Evolutionary conservation across 1,140 invertebrate genomes (phyloP), one percentile per base, ranked within the genome.

Genomic region (Drosophila pandora): DNA sequence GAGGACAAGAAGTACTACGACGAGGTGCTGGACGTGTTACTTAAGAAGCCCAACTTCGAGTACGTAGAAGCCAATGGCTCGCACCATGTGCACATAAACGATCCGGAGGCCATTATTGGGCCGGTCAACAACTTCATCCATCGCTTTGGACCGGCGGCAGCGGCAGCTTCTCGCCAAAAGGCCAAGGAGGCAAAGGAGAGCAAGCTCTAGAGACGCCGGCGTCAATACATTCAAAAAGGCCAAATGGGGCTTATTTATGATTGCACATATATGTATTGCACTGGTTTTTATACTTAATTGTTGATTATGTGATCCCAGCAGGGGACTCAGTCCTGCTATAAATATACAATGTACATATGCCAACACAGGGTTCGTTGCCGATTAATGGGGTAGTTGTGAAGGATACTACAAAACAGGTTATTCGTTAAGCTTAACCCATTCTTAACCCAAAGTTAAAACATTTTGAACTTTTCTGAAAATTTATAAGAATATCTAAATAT

Each of bases 51-150:
- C 1, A 93, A 94, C 48, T 96, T 95, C 81, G 92, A 94, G 82
- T 94, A 93, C 73, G 91, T 94, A 22, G 93, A 94, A 67, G 88
- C 96, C 4, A 92, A 94, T 58, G 95, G 95, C 22, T 94, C 93
- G 13, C 96, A 97, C 93, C 95, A 96, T 92, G 90, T 95, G 53
- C 96, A 97, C 90, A 93, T 97, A 64, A 95, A 94, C 62, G 92
- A 95, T 79, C 94, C 95, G 3, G 92, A 95, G 80, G 75, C 78
- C 56, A 91, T 96, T 58, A 93, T 93, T 21, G 92, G 91, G 9
- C 79, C 93, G 48, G 92, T 95, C 47, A 92, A 92, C 60, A 90
- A 93, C n/a, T 95, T 95, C 91, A 91, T 95, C 77, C 67, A 93
- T 71, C 75, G 80, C 22, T 91, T 85, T 64, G 90, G 90, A 10